phyloP scores from a whole-genome alignment of 2,797 vertebrate species.

The Selene dorsalis region DNA sequence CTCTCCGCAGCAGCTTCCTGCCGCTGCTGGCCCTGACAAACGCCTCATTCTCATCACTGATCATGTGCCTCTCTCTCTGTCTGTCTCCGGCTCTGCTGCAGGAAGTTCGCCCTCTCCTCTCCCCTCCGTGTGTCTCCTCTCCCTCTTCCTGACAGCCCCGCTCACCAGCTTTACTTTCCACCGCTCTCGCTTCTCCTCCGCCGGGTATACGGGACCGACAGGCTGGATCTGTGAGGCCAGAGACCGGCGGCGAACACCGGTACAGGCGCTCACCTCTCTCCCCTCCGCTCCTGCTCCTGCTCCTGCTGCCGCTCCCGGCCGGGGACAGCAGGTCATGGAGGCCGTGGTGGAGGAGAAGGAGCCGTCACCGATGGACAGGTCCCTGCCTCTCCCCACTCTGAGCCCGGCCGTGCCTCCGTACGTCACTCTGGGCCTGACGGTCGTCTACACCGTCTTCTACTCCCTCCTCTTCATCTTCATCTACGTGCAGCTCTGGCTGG shows the following conservation, averaged over 20 bases:
- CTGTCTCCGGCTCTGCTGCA: slow-evolving; percentile 78
- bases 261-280: slow-evolving; percentile 13
- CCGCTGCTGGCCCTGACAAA: slow-evolving; percentile 79
- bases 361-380: slow-evolving; percentile 45
- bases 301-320: not conserved
- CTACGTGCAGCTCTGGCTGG: slow-evolving; percentile 95
- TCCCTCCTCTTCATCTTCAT: slow-evolving; percentile 93
- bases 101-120: slow-evolving; percentile 87
- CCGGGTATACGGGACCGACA: slow-evolving; percentile 19
- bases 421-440: slow-evolving; percentile 93
- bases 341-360: slow-evolving; percentile 57
- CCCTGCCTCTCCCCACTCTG: slow-evolving; percentile 86
- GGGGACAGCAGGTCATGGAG: slow-evolving; percentile 70
- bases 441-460: slow-evolving; percentile 93
- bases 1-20: slow-evolving; percentile 72
- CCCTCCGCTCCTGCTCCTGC: not conserved
- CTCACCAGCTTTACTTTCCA: slow-evolving; percentile 8
- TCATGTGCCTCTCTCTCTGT: slow-evolving; percentile 86
- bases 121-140: slow-evolving; percentile 46
- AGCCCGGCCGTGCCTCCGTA: slow-evolving; percentile 92
- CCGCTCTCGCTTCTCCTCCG: slow-evolving; percentile 12
- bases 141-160: slow-evolving; percentile 51
- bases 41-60: slow-evolving; percentile 82
- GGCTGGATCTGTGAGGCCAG: slow-evolving; percentile 22
- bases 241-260: slow-evolving; percentile 25